Evolutionary conservation across 2,113 vertebrate species (phyloP), one percentile per base, ranked within the genome.

Genomic region (Peromyscus leucopus): DNA sequence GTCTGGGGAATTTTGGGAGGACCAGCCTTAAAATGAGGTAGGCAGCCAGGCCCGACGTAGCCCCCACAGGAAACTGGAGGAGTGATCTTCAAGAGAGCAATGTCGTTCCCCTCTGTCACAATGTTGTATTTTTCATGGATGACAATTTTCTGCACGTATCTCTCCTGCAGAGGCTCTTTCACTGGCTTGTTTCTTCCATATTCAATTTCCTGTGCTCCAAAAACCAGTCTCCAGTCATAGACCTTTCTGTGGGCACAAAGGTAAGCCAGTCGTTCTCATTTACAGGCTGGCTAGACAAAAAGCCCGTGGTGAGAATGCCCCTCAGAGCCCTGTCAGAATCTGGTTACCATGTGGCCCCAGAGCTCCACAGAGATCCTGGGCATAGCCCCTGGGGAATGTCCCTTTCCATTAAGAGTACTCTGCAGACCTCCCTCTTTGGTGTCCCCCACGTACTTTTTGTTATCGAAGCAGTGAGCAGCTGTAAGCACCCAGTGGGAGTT

Each of bases 401-500:
- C 74, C 39, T 63, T 39, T 90, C 79, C 9, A 55, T n/a, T 11
- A 31, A 19, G 17, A 31, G 59, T 61, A 5, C 21, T 57, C 78
- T 5, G 12, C 5, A 89, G 69, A 3, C 74, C 71, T 10, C 89
- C 88, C 72, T 4, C 12, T 4, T 0, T 0, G 0, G 0, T 0
- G 5, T 7, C 95, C 87, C 80, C 10, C 67, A 96, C 95, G 0
- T 95, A 97, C 98, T 80, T 97, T 61, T 80, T 94, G 55, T 15
- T 55, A 16, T 67, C 42, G 87, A 99, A 99, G 97, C 99, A 99
- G 93, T 99, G 99, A 19, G 99, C 99, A 0, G 99, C 99, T 21
- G 99, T 99, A 4, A 99, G 97, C 90, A 99, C 97, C 99, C 99
- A 99, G 90, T 65, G 78, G 51, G 98, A 5, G 0, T 97, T 86